Percentiles rank a stretch among this genome's conserved stretches.
These are phyloP conservation scores for Chironomus striatipennis DNA, from an alignment of 1,140 invertebrate species.

Conservation along the genomic window DNA sequence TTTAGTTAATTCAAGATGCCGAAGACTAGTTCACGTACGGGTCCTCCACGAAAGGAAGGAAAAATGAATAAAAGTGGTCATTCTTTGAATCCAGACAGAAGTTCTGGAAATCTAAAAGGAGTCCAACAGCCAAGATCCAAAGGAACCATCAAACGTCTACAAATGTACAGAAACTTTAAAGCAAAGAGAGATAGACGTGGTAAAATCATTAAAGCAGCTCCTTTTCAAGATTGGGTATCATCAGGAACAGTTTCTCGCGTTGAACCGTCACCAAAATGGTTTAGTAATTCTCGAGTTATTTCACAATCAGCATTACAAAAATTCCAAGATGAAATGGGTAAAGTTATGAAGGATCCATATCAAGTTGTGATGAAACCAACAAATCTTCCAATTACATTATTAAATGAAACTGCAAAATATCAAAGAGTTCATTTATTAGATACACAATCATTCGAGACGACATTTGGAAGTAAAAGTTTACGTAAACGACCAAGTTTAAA, in stretches of 20 bases:
- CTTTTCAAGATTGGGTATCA: constrained; percentile 84
- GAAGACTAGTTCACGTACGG: constrained; percentile 56
- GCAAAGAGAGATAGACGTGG: constrained; percentile 84
- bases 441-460: constrained; percentile 86
- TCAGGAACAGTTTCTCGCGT: constrained; percentile 88
- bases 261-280: constrained; percentile 97
- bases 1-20: constrained; percentile 46
- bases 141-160: constrained; percentile 88
- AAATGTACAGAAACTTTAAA: constrained; percentile 98
- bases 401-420: constrained; percentile 90
- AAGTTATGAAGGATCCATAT: constrained; percentile 91
- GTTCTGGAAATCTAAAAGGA: constrained; percentile 67
- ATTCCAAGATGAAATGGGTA: constrained; percentile 93
- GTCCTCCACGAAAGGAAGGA: constrained; percentile 63
- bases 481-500: constrained; percentile 84
- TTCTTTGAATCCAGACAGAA: constrained; percentile 82
- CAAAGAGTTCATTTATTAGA: constrained; percentile 89
- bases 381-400: constrained; percentile 84
- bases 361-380: constrained; percentile 97
- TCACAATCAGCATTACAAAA: constrained; percentile 91
- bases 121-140: constrained; percentile 79
- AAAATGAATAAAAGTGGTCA: constrained; percentile 64
- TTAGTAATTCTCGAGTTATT: constrained; percentile 87
- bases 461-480: constrained; percentile 90
- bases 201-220: constrained; percentile 88